phyloP scores from a whole-genome alignment of 2,113 vertebrate genomes.

The Kryptolebias marmoratus region DNA sequence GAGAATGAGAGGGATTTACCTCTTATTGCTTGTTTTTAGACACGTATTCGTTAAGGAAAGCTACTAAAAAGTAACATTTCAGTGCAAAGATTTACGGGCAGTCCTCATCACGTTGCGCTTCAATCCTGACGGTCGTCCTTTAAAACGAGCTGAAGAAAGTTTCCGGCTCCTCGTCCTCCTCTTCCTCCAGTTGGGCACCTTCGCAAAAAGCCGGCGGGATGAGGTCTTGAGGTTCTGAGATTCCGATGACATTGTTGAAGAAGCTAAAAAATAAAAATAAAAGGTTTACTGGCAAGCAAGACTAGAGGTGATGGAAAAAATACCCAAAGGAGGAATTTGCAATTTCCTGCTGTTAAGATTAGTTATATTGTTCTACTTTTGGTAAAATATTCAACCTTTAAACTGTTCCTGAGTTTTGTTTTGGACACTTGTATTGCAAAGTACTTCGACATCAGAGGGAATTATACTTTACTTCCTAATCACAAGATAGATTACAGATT shows the following conservation, averaged over 20 bases:
- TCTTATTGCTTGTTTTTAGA: too few species aligned
- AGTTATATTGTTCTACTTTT: too few species aligned
- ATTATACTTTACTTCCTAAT: too few species aligned
- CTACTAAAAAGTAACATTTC: neutral
- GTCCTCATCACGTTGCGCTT: neutral
- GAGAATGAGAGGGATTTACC: too few species aligned
- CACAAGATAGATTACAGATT: too few species aligned
- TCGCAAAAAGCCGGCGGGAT: constrained; percentile 58
- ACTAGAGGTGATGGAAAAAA: too few species aligned
- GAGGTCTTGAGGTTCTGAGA: constrained; percentile 55
- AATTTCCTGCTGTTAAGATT: too few species aligned
- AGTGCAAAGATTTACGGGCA: neutral
- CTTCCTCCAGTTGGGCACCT: constrained; percentile 5
- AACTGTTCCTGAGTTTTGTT: too few species aligned
- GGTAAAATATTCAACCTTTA: too few species aligned
- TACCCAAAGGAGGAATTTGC: too few species aligned
- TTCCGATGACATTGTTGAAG: constrained; percentile 69
- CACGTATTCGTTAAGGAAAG: neutral
- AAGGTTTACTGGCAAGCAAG: neutral
- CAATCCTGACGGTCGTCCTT: neutral
- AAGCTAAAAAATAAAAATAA: constrained; percentile 55
- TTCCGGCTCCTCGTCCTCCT: constrained; percentile 14
- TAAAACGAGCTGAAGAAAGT: constrained; percentile 58
- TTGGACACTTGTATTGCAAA: too few species aligned
- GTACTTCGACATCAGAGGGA: too few species aligned